These are phyloP conservation scores for Diloba caeruleocephala DNA, from an alignment of 2,888 invertebrate species.

Conservation along the genomic window DNA sequence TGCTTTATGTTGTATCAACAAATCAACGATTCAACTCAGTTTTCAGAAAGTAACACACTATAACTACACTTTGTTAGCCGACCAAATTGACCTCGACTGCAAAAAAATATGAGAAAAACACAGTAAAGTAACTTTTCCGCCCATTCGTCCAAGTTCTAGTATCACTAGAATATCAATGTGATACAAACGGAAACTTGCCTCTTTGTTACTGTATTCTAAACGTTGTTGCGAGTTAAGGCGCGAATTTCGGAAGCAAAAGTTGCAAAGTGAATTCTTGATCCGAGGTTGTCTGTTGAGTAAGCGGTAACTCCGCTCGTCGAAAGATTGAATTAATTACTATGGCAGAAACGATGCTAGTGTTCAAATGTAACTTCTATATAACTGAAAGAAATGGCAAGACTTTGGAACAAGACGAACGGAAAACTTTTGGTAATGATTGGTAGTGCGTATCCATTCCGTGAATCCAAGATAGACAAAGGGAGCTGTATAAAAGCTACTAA, in stretches of 20 bases:
- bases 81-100: constrained; percentile 28
- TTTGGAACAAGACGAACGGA: not conserved
- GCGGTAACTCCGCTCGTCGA: constrained; percentile 7
- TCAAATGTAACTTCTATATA: constrained; percentile 28
- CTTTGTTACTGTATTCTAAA: constrained; percentile 52
- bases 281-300: constrained; percentile 33
- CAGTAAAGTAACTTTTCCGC: constrained; percentile 28
- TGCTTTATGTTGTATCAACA: too few species aligned
- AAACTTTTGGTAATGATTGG: constrained; percentile 6
- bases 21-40: constrained; percentile 19
- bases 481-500: not conserved
- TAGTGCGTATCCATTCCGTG: not conserved
- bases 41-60: constrained; percentile 17
- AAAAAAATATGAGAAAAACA: constrained; percentile 42
- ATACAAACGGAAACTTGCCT: constrained; percentile 39
- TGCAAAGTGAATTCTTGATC: constrained; percentile 54
- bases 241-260: constrained; percentile 44
- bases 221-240: constrained; percentile 48
- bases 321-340: constrained; percentile 52
- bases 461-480: not conserved
- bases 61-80: constrained; percentile 25
- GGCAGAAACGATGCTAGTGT: constrained; percentile 25
- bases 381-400: not conserved
- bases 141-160: constrained; percentile 46
- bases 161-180: constrained; percentile 59